These are phyloP conservation scores for Acanthis flammea DNA, from an alignment of 2,797 vertebrate genomes.

Conservation along the genomic window DNA sequence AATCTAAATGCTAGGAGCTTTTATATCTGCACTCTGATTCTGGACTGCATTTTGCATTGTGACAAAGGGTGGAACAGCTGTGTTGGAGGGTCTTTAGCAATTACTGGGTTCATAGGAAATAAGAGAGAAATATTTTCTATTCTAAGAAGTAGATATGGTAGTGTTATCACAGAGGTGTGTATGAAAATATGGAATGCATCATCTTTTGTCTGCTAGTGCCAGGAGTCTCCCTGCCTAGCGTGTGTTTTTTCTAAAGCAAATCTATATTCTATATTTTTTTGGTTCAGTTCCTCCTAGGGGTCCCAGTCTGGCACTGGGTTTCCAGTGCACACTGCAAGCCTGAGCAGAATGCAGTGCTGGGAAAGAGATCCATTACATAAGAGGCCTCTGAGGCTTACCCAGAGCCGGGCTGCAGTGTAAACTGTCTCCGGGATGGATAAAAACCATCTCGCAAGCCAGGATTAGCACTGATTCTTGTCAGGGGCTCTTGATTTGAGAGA, in stretches of 20 bases:
- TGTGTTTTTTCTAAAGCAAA: not conserved
- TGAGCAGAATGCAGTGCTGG: not conserved
- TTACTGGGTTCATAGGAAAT: not conserved
- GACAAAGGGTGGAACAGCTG: not conserved
- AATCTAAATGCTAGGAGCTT: not conserved
- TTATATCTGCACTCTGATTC: not conserved
- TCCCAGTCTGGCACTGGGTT: not conserved
- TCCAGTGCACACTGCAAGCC: slow-evolving; percentile 17
- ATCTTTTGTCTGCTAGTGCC: not conserved
- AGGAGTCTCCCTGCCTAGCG: not conserved
- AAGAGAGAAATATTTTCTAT: not conserved
- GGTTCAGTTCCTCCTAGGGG: not conserved
- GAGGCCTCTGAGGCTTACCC: slow-evolving; percentile 8
- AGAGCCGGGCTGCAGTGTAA: slow-evolving; percentile 15
- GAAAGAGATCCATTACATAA: slow-evolving; percentile 43
- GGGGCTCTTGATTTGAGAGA: slow-evolving; percentile 23
- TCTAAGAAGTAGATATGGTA: not conserved
- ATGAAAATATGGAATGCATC: not conserved
- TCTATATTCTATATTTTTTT: not conserved
- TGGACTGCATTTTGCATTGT: not conserved
- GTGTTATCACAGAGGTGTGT: not conserved
- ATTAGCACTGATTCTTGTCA: slow-evolving; percentile 57
- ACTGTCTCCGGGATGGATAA: slow-evolving; percentile 32
- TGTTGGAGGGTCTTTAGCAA: not conserved
- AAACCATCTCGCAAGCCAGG: slow-evolving; percentile 15